phyloP scores from a whole-genome alignment of 2,797 vertebrate species.

The Bufotes viridis region DNA sequence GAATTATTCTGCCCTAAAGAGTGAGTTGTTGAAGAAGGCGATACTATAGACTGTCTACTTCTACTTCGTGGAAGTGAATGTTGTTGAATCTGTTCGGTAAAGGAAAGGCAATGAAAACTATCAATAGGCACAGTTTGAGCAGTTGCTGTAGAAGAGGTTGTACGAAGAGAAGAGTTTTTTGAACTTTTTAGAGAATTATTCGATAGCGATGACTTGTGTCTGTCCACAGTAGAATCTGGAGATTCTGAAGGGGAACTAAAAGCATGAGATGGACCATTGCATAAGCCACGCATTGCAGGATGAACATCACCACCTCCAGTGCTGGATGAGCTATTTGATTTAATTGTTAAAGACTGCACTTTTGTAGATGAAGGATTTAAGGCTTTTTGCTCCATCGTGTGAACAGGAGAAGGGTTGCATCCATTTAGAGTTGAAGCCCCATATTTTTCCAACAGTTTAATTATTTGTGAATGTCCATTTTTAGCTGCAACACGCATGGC shows the following conservation, averaged over 20 bases:
- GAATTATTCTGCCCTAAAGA: slow-evolving; percentile 88
- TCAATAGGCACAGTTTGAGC: slow-evolving; percentile 97
- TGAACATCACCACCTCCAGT: slow-evolving; percentile 89
- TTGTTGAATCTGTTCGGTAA: slow-evolving; percentile 97
- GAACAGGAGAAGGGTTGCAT: slow-evolving; percentile 91
- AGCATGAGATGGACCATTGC: slow-evolving; percentile 90
- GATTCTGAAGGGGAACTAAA: slow-evolving; percentile 98
- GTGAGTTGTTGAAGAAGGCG: slow-evolving; percentile 92
- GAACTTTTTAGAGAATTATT: slow-evolving; percentile 98
- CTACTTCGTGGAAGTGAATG: slow-evolving; percentile 95
- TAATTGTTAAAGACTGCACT: slow-evolving; percentile 91
- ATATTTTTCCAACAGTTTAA: slow-evolving; percentile 94
- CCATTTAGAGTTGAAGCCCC: slow-evolving; percentile 90
- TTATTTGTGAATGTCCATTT: slow-evolving; percentile 91
- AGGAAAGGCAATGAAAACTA: slow-evolving; percentile 91
- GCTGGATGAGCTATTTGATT: slow-evolving; percentile 95
- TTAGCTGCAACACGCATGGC: slow-evolving; percentile 98
- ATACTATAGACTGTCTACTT: slow-evolving; percentile 93
- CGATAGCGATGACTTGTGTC: slow-evolving; percentile 94
- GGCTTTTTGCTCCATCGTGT: slow-evolving; percentile 93
- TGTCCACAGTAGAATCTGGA: slow-evolving; percentile 93
- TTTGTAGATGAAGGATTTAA: slow-evolving; percentile 84
- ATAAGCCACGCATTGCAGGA: slow-evolving; percentile 82
- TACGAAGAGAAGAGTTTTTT: slow-evolving; percentile 95
- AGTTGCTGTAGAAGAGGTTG: slow-evolving; percentile 94